Base-by-base conservation (phyloP, 1,140 invertebrate species). In the Drosophila persimilis region DNA sequence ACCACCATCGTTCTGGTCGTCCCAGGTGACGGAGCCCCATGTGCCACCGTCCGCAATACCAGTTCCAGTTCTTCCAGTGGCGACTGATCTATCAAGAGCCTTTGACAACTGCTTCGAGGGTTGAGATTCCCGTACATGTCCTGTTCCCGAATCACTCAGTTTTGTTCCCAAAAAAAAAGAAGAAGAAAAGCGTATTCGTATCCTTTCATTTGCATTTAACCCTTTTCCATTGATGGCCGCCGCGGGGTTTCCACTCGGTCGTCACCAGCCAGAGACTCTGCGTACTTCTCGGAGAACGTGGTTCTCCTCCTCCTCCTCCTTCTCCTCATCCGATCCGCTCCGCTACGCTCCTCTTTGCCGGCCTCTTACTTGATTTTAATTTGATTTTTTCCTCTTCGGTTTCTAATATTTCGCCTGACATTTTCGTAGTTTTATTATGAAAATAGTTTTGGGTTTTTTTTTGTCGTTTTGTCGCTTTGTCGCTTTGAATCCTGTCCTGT, bases 131-230 rank as follows among this genome's bases (percentile, higher is more conserved):
- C 20, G 48, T 71, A 1, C 58, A 76, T 84, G 76, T 80, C 76
- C 75, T 69, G 73, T 83, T 70, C 15, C 54, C 41, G 73, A 56
- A 66, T 75, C 24, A 62, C 71, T 56, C 57, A 52, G 59, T 51
- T 57, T 39, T 48, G 35, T 39, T 11, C 35, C 35, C 35, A 39
- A 39, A 39, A 39, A 11, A 13, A 13, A 39, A 39, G 17, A 17
- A 20, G 20, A 3, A 13, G 11, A 13, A 39, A 13, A 15, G 6
- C 11, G n/a, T 3, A 50, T 35, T 50, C 13, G 48, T 6, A 31
- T 24, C 20, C n/a, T 22, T 67, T 85, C 80, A 86, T 85, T 85
- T 85, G 81, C 77, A 86, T 80, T 77, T 80, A 73, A 85, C 80
- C 80, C 81, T 53, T 66, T 65, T 65, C 44, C 59, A 47, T 61